A percentile compares a stretch with the other conserved stretches of the same genome.
Evolutionary conservation across 2,113 vertebrate genomes (phyloP).

Genomic region (Guaruba guarouba): DNA sequence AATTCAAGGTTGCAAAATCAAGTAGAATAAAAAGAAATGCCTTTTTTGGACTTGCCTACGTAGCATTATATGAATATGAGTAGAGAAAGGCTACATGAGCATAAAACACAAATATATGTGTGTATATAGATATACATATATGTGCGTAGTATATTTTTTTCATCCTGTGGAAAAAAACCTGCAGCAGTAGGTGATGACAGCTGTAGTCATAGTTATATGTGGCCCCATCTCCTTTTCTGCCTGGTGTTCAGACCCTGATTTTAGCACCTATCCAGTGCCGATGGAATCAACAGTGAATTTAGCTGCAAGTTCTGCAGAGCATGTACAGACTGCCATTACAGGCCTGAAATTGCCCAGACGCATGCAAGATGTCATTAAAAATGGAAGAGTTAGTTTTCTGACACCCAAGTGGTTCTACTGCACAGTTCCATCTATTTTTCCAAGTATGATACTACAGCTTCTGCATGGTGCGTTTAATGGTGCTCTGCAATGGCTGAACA

Average conservation of each 20-base stretch:
- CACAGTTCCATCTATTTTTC: slow-evolving; percentile 13
- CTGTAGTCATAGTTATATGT: neutral
- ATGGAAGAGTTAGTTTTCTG: neutral
- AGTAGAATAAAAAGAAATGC: neutral
- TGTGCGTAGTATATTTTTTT: neutral
- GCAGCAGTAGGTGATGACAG: neutral
- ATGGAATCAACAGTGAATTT: neutral
- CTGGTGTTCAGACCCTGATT: neutral
- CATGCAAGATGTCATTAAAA: neutral
- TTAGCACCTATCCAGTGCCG: neutral
- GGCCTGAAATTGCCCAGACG: neutral
- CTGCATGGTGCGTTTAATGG: neutral
- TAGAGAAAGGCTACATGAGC: neutral
- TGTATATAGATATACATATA: neutral
- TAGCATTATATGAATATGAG: neutral
- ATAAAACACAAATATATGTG: neutral
- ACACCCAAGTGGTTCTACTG: neutral
- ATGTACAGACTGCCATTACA: neutral
- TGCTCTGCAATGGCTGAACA: neutral
- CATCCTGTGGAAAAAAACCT: neutral
- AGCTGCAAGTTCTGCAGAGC: neutral
- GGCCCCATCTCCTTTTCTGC: neutral
- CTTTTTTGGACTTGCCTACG: neutral
- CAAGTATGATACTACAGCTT: neutral
- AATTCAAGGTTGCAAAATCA: neutral